phyloP scores from a whole-genome alignment of 2,797 vertebrate species.

The Tenualosa ilisha region DNA sequence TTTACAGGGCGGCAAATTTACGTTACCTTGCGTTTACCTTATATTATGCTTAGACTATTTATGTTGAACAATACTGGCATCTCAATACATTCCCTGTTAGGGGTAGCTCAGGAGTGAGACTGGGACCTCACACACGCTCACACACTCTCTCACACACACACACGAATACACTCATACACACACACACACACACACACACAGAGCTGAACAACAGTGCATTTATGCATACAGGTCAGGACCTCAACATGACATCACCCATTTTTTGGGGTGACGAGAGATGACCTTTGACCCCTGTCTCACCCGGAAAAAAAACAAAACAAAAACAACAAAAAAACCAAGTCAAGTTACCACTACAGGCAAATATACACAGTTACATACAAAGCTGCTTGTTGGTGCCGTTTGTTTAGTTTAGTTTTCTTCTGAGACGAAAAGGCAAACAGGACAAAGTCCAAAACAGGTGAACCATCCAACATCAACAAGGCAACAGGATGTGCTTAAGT shows the following conservation, averaged over 20 bases:
- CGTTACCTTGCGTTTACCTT: neutral
- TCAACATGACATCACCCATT: slow-evolving; percentile 35
- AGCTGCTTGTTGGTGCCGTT: slow-evolving; percentile 62
- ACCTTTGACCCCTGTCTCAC: neutral
- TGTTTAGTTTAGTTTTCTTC: neutral
- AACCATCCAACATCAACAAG: neutral
- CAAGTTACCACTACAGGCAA: slow-evolving; percentile 54
- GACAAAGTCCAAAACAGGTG: neutral
- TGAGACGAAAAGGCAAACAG: neutral
- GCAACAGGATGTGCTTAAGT: neutral
- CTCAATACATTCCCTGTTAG: neutral
- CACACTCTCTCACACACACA: neutral
- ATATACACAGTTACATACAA: slow-evolving; percentile 53
- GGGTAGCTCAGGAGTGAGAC: neutral
- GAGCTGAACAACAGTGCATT: slow-evolving; percentile 52
- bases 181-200: slow-evolving; percentile 35
- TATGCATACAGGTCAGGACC: slow-evolving; percentile 39
- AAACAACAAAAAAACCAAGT: slow-evolving; percentile 30
- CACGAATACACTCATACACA: neutral
- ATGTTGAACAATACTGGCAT: slow-evolving; percentile 4
- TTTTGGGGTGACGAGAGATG: neutral
- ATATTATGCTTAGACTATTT: neutral
- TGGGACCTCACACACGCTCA: neutral
- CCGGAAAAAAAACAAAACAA: neutral
- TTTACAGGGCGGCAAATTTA: too few relatives aligned